These are phyloP conservation scores for Eolophus roseicapilla DNA, from an alignment of 2,113 vertebrate species.

Conservation along the genomic window DNA sequence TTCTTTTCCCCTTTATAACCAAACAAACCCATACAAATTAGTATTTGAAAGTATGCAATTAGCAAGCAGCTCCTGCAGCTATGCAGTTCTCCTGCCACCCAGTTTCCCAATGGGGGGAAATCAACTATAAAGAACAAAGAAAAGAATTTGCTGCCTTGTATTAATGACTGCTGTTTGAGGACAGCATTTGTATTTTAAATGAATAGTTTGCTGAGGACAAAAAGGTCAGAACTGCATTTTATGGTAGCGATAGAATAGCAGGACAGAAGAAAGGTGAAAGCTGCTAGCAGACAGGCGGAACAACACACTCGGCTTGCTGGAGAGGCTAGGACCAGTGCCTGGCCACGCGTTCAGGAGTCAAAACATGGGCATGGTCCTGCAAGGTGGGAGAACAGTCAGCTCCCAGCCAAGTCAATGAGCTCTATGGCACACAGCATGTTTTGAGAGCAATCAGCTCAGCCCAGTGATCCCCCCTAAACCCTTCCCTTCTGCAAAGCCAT, in stretches of 20 bases:
- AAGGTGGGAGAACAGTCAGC: neutral
- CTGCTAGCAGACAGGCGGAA: conserved; percentile 9
- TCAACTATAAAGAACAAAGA: conserved; percentile 73
- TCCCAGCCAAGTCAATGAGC: neutral
- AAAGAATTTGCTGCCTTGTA: conserved; percentile 71
- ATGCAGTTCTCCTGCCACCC: conserved; percentile 62
- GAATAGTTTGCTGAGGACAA: conserved; percentile 68
- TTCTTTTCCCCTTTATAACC: conserved; percentile 57
- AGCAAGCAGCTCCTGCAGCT: conserved; percentile 64
- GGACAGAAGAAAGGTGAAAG: conserved; percentile 21
- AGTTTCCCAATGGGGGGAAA: conserved; percentile 65
- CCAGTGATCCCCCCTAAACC: neutral
- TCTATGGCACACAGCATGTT: neutral
- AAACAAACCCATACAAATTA: conserved; percentile 68
- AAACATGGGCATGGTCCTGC: neutral
- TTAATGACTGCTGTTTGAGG: conserved; percentile 63
- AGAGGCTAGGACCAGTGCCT: neutral
- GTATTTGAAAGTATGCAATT: conserved; percentile 75
- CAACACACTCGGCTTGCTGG: neutral
- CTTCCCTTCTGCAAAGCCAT: neutral
- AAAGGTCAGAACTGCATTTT: conserved; percentile 70
- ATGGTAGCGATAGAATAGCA: conserved; percentile 14
- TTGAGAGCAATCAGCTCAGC: rapidly evolving
- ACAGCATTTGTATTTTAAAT: conserved; percentile 62
- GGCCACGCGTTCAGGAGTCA: neutral